Base-by-base conservation (phyloP, 2,888 invertebrate genomes). In the Nephrotoma guestfalica region DNA sequence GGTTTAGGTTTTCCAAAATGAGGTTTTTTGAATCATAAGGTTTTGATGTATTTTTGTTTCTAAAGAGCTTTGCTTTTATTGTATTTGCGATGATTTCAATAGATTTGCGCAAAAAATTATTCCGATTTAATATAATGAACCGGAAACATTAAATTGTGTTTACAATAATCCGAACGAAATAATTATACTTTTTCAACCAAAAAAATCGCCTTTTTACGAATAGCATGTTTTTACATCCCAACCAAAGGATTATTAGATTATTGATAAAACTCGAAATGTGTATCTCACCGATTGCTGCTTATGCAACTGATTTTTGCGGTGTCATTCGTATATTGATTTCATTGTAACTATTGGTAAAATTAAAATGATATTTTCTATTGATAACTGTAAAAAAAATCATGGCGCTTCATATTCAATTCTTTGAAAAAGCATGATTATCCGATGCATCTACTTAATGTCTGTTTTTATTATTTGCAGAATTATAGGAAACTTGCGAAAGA, bases 401-500 rank as follows among this genome's bases (percentile, higher is more conserved):
- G 71, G 71, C 71, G 71, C 51, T 71, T 30, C 11, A 71, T 71
- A 71, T 71, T 41, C 6, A 15, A 18, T 15, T 43, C 86, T 43
- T 86, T 18, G 7, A 41, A 41, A 11, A 84, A 43, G 83, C 47
- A 47, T 41, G 86, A 84, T 51, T 30, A 11, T 30, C 30, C 30
- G 30, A 30, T 30, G 15, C 40, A 85, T 86, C 6, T 15, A 13
- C 15, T 41, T 85, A 9, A n/a, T 15, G 18, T 86, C 43, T 42
- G 4, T 6, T 83, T 85, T 30, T 71, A 5, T 90, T 89, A 88
- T 88, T 91, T 92, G 88, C 92, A 97, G 97, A 96, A 96, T 89
- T 98, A 98, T 91, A 94, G 96, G 89, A 97, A 96, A 92, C 92
- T 98, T 89, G 98, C 98, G 30, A 97, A 97, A 92, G 97, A 98